Percentiles rank a stretch among this genome's conserved stretches.
phyloP scores from a whole-genome alignment of 2,113 vertebrate genomes.

The Coregonus clupeaformis region DNA sequence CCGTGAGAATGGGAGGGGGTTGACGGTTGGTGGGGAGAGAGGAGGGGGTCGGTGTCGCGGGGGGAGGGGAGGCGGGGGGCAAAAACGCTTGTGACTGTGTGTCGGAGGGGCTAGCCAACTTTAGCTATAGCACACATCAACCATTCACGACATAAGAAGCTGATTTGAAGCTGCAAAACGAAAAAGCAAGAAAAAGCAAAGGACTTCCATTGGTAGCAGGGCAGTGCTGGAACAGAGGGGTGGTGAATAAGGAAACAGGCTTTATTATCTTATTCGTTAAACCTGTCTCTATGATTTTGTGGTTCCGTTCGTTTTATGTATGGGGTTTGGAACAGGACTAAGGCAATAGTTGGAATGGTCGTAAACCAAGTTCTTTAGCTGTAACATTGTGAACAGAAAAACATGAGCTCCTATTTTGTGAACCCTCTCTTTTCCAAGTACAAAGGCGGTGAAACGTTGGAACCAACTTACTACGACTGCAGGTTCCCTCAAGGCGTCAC shows the following conservation, averaged over 20 bases:
- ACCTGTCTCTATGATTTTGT: slow-evolving; percentile 14
- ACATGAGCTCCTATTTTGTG: slow-evolving; percentile 87
- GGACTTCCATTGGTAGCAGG: slow-evolving; percentile 10
- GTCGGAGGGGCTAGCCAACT: slow-evolving; percentile 35
- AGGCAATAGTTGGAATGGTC: slow-evolving; percentile 12
- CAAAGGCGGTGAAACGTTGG: slow-evolving; percentile 87
- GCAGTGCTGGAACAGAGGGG: slow-evolving; percentile 12
- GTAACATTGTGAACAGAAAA: slow-evolving; percentile 25
- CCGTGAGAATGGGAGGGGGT: slow-evolving; percentile 18
- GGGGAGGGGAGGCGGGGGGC: slow-evolving; percentile 12
- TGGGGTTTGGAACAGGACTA: slow-evolving; percentile 30
- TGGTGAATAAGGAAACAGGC: slow-evolving; percentile 18
- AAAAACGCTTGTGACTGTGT: slow-evolving; percentile 36
- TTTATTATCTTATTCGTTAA: slow-evolving; percentile 5
- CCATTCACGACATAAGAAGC: slow-evolving; percentile 64
- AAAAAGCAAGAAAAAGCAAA: slow-evolving; percentile 19
- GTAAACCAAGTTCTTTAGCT: slow-evolving; percentile 3
- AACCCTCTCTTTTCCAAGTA: slow-evolving; percentile 88
- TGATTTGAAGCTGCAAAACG: slow-evolving; percentile 34
- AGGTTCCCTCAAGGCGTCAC: slow-evolving; percentile 97
- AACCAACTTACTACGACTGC: slow-evolving; percentile 99
- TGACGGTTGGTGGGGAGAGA: slow-evolving; percentile 1
- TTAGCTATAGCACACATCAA: slow-evolving; percentile 31
- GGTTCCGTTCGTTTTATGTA: slow-evolving; percentile 27
- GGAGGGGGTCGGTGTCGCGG: slow-evolving; percentile 25